Percentiles rank a stretch among this genome's conserved stretches.
Evolutionary conservation across 2,888 invertebrate genomes (phyloP).

Genomic region (Hylaea fasciaria): DNA sequence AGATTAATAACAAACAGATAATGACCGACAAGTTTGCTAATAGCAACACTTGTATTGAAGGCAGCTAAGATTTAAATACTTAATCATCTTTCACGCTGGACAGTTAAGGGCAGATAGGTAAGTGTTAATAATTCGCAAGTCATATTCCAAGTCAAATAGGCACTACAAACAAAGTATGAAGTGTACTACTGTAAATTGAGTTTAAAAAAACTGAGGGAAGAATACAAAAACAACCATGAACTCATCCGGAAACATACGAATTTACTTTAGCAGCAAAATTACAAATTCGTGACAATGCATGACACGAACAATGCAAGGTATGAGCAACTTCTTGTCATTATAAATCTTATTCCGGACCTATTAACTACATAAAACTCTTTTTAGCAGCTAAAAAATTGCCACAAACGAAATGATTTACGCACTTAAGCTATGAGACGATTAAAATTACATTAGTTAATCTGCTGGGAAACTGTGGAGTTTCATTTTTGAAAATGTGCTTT

Average conservation of each 20-base stretch:
- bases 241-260: constrained; percentile 16
- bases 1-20: constrained; percentile 24
- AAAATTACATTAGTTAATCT: constrained; percentile 19
- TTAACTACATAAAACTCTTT: constrained; percentile 9
- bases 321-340: constrained; percentile 24
- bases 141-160: too few species aligned
- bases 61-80: constrained; percentile 28
- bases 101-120: too few species aligned
- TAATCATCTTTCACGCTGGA: constrained; percentile 13
- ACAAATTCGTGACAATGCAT: constrained; percentile 36
- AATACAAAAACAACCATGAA: neutral
- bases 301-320: constrained; percentile 21
- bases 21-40: constrained; percentile 20
- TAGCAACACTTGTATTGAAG: constrained; percentile 25
- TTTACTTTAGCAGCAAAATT: constrained; percentile 26
- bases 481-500: neutral
- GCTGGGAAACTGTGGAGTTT: constrained; percentile 7
- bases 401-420: constrained; percentile 16
- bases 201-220: too few species aligned
- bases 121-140: too few species aligned
- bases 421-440: constrained; percentile 25
- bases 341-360: constrained; percentile 31
- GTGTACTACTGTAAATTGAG: too few species aligned
- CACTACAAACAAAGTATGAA: too few species aligned
- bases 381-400: constrained; percentile 29